Percentiles rank a stretch among this genome's conserved stretches.
Evolutionary conservation across 2,888 invertebrate species (phyloP).

Genomic region (Hesperia comma): DNA sequence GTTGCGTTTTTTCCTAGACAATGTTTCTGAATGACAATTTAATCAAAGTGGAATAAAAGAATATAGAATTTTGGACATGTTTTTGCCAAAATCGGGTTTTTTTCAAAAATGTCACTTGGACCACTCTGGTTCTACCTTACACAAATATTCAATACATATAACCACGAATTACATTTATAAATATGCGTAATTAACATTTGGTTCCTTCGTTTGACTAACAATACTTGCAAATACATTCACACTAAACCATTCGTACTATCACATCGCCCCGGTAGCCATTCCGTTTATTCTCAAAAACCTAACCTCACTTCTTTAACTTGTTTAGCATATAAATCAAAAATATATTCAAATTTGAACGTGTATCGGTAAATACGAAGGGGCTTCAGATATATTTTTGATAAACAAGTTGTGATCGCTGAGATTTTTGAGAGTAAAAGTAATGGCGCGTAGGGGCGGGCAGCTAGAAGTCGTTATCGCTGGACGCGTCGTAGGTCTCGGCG

Average conservation of each 20-base stretch:
- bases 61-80: too few relatives aligned
- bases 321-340: constrained; percentile 21
- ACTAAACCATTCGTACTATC: constrained; percentile 51
- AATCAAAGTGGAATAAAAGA: too few relatives aligned
- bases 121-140: too few relatives aligned
- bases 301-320: constrained; percentile 45
- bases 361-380: constrained; percentile 12
- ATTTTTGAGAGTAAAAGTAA: constrained; percentile 17
- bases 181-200: constrained; percentile 41
- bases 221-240: constrained; percentile 37
- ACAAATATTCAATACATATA: too few relatives aligned
- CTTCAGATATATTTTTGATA: constrained; percentile 25
- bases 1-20: too few relatives aligned
- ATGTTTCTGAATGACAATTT: too few relatives aligned
- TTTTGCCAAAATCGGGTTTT: too few relatives aligned
- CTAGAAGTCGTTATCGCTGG: constrained; percentile 82
- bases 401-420: constrained; percentile 16
- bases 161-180: constrained; percentile 35
- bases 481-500: constrained; percentile 73
- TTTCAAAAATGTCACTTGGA: too few relatives aligned
- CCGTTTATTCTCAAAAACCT: constrained; percentile 13
- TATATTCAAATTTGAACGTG: constrained; percentile 25
- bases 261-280: constrained; percentile 52
- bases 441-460: constrained; percentile 41
- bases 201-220: constrained; percentile 39